Evolutionary conservation across 1,140 invertebrate species (phyloP).

Genomic region (Polypedilum pembai): DNA sequence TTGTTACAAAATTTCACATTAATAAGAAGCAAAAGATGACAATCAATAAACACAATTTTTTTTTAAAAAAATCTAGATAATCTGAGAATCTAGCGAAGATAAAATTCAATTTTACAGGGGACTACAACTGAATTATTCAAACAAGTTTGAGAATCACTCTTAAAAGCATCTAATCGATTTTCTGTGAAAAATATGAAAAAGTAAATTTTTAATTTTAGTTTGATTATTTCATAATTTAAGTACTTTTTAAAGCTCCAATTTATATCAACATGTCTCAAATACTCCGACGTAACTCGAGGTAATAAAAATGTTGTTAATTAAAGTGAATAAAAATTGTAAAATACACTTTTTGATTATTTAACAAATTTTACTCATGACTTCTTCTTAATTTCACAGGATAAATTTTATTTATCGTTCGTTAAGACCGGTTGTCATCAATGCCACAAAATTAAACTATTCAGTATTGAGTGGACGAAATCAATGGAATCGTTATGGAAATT

Average conservation of each 20-base stretch:
- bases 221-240: too few relatives aligned
- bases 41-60: too few relatives aligned
- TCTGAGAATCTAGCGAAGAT: too few relatives aligned
- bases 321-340: not conserved
- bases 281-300: not conserved
- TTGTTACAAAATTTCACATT: too few relatives aligned
- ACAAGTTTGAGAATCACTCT: too few relatives aligned
- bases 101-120: too few relatives aligned
- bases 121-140: too few relatives aligned
- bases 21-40: too few relatives aligned
- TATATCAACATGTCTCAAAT: not conserved
- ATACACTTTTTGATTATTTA: not conserved
- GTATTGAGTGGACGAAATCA: constrained; percentile 42
- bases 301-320: not conserved
- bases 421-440: constrained; percentile 38
- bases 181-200: not conserved
- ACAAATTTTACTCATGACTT: not conserved
- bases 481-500: constrained; percentile 43
- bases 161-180: too few relatives aligned
- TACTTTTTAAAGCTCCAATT: not conserved
- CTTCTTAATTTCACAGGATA: constrained; percentile 33
- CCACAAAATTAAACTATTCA: constrained; percentile 39
- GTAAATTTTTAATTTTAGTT: not conserved
- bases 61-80: too few relatives aligned
- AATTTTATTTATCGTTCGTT: constrained; percentile 39